These are phyloP conservation scores for Philhelius pedissequus DNA, from an alignment of 2,888 invertebrate genomes.

Conservation along the genomic window DNA sequence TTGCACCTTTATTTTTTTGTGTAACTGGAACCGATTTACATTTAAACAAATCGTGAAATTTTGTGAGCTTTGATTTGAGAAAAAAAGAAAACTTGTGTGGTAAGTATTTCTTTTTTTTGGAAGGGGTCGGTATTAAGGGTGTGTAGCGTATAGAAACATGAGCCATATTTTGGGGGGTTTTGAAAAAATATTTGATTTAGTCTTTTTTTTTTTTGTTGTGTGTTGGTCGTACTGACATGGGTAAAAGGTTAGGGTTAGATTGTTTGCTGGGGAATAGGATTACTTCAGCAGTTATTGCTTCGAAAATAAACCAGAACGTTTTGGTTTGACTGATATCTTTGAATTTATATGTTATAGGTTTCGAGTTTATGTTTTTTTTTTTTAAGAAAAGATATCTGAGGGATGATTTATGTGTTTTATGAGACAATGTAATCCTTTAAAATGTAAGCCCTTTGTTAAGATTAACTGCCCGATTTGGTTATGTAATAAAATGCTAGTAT, in stretches of 20 bases:
- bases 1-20: constrained; percentile 34
- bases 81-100: background rate
- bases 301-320: constrained; percentile 1
- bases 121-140: constrained; percentile 15
- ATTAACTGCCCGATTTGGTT: background rate
- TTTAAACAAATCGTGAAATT: constrained; percentile 65
- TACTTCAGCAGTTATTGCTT: constrained; percentile 12
- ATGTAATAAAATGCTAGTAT: background rate
- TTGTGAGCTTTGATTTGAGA: constrained; percentile 62
- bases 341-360: background rate
- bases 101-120: background rate
- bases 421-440: background rate
- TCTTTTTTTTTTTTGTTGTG: constrained; percentile 15
- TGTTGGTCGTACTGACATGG: constrained; percentile 3
- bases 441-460: background rate
- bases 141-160: constrained; percentile 28
- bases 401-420: constrained; percentile 1
- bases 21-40: constrained; percentile 64
- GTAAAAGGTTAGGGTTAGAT: background rate
- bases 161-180: constrained; percentile 31
- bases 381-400: background rate
- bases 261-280: constrained; percentile 15
- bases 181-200: constrained; percentile 51
- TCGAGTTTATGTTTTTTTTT: background rate
- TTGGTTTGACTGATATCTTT: background rate